Conservation (phyloP, 2,888 invertebrate species). For the Nomada ferruginata region DNA sequence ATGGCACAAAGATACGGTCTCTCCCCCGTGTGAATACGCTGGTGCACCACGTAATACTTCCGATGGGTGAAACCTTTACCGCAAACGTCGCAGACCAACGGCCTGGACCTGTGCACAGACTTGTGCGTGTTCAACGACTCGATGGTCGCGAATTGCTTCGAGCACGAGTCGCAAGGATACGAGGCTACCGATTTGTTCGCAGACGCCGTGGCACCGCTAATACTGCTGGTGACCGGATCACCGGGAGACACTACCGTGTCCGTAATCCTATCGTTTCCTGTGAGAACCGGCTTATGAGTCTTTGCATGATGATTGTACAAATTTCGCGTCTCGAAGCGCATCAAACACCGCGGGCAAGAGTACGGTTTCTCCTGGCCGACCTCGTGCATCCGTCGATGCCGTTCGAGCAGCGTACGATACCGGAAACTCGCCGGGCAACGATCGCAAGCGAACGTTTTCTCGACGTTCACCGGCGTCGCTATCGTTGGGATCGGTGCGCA, state of each 20-base stretch:
- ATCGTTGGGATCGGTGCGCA: constrained; percentile 55
- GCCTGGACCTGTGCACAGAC: constrained; percentile 79
- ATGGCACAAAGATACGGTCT: constrained; percentile 84
- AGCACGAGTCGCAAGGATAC: constrained; percentile 81
- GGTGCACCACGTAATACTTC: constrained; percentile 83
- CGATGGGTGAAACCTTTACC: constrained; percentile 83
- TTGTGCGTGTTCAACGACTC: constrained; percentile 82
- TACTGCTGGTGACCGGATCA: constrained; percentile 48
- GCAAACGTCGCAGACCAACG: constrained; percentile 83
- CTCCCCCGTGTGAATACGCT: constrained; percentile 84
- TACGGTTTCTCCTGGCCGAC: constrained; percentile 81
- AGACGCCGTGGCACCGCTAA: constrained; percentile 38
- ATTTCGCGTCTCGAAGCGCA: constrained; percentile 83
- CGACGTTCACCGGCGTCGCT: constrained; percentile 55
- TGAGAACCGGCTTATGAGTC: constrained; percentile 76
- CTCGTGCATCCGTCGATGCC: constrained; percentile 82
- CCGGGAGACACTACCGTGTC: constrained; percentile 35
- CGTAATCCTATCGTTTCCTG: constrained; percentile 45
- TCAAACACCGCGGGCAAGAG: constrained; percentile 81
- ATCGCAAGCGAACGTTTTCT: constrained; percentile 80
- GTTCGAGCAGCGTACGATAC: constrained; percentile 82
- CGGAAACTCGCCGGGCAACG: constrained; percentile 82
- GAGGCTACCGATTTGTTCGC: constrained; percentile 58
- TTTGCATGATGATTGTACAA: constrained; percentile 83
- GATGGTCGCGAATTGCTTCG: constrained; percentile 79